Evolutionary conservation across 2,113 vertebrate genomes (phyloP).

Genomic region (Brachyistius frenatus): DNA sequence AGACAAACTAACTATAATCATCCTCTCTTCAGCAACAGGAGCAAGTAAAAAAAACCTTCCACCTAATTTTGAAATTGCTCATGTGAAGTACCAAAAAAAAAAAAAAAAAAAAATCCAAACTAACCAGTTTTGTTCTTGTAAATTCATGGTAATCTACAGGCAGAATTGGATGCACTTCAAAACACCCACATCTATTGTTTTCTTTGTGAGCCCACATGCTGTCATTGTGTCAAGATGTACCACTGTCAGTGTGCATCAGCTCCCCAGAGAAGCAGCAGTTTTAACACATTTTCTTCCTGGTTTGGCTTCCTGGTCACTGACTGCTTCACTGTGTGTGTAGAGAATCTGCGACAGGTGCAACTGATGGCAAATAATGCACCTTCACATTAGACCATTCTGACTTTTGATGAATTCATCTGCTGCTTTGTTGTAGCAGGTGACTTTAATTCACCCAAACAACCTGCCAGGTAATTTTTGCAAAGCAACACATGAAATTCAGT

Average conservation of each 20-base stretch:
- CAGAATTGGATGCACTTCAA: conserved; percentile 1
- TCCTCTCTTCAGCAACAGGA: too few species aligned
- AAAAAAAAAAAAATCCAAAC: background rate
- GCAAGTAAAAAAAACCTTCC: too few species aligned
- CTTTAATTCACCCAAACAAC: conserved; percentile 14
- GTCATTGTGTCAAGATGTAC: conserved; percentile 28
- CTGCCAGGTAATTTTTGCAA: conserved; percentile 12
- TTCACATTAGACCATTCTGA: background rate
- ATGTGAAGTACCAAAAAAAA: background rate
- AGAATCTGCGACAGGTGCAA: background rate
- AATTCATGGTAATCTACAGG: background rate
- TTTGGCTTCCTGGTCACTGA: background rate
- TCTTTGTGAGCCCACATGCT: conserved; percentile 23
- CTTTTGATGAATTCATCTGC: conserved; percentile 17
- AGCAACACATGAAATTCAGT: conserved; percentile 14
- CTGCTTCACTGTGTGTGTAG: background rate
- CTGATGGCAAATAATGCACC: background rate
- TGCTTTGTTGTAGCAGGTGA: conserved; percentile 10
- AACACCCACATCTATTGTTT: conserved; percentile 26
- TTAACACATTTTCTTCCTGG: background rate
- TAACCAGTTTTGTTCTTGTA: background rate
- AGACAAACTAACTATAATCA: too few species aligned
- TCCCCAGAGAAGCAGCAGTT: conserved; percentile 8
- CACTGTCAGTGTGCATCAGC: conserved; percentile 5
- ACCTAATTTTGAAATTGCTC: too few species aligned